Evolutionary conservation across 2,888 invertebrate genomes (phyloP), one percentile per base, ranked within the genome.

Genomic region (Piscicola geometra): DNA sequence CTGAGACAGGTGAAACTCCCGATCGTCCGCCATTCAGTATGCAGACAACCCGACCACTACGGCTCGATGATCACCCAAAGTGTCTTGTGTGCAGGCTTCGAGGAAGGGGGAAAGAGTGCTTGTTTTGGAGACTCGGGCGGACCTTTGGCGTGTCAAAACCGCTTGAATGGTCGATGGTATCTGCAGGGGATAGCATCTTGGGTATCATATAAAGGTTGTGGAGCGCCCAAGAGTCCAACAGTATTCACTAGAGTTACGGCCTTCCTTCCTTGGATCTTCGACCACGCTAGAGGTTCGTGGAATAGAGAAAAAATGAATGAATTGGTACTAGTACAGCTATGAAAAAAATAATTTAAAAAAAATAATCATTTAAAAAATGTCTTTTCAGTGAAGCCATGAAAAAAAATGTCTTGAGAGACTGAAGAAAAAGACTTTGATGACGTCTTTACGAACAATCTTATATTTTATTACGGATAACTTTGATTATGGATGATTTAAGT

Each of bases 61-160:
- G 71, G 71, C 9, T 9, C 25, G 3, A 21, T 28, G 41, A 70
- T 70, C 30, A 70, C 30, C 71, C 28, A 25, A 5, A 70, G 25
- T 75, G 81, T 82, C 81, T 64, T 84, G 76, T 84, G 84, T 77
- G 84, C 83, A 72, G 83, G 83, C 1, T 66, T 68, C 73, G 77
- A 80, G 33, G 80, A 81, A 67, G 82, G 82, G 1, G 81, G 82
- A 5, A 77, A 80, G 21, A 84, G 83, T 3, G 83, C 83, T 1
- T 84, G 84, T 76, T 80, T 80, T 79, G 84, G 71, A 21, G 71
- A 70, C 25, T 41, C 41, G 1, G 71, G 71, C 5, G 71, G 71
- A 3, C 71, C 71, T 18, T 47, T 41, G 5, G 71, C 35, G 3
- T 70, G 71, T 28, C 47, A 70, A 9, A 70, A 70, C 25, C n/a